A percentile compares a stretch with the other conserved stretches of the same genome.
These are phyloP conservation scores for Drosophila kambysellisi DNA, from an alignment of 2,888 invertebrate species.

Conservation along the genomic window DNA sequence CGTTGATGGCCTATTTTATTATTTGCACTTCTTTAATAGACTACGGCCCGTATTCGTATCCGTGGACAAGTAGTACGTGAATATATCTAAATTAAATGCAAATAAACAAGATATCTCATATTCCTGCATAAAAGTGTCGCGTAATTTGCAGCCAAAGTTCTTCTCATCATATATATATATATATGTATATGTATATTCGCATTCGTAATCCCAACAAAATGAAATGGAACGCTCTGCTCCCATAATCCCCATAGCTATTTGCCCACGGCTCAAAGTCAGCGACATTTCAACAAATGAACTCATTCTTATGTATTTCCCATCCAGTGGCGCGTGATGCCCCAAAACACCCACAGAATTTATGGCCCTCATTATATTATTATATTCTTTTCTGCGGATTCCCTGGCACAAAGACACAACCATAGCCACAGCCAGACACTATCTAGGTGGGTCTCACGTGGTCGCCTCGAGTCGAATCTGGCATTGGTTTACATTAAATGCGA, in stretches of 20 bases:
- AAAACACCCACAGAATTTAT: conserved; percentile 41
- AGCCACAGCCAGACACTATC: conserved; percentile 1
- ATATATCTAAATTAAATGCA: conserved; percentile 50
- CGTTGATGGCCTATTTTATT: conserved; percentile 23
- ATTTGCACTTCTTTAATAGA: conserved; percentile 17
- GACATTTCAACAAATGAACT: conserved; percentile 42
- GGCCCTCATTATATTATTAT: conserved; percentile 12
- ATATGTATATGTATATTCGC: background rate
- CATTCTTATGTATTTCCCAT: conserved; percentile 23
- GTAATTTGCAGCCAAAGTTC: conserved; percentile 46
- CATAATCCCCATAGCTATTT: conserved; percentile 64
- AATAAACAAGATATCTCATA: conserved; percentile 42
- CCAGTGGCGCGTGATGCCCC: conserved; percentile 47
- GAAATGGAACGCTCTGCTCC: conserved; percentile 26
- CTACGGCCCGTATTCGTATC: conserved; percentile 3
- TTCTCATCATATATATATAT: background rate
- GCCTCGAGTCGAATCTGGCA: conserved; percentile 6
- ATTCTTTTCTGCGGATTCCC: conserved; percentile 30
- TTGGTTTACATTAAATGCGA: conserved; percentile 15
- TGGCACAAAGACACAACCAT: background rate
- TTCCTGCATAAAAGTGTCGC: conserved; percentile 28
- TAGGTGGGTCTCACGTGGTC: conserved; percentile 33
- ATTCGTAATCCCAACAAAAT: conserved; percentile 36
- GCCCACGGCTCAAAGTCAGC: conserved; percentile 55
- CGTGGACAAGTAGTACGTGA: background rate